phyloP scores from a whole-genome alignment of 2,113 vertebrate genomes.

The Embiotoca jacksoni region DNA sequence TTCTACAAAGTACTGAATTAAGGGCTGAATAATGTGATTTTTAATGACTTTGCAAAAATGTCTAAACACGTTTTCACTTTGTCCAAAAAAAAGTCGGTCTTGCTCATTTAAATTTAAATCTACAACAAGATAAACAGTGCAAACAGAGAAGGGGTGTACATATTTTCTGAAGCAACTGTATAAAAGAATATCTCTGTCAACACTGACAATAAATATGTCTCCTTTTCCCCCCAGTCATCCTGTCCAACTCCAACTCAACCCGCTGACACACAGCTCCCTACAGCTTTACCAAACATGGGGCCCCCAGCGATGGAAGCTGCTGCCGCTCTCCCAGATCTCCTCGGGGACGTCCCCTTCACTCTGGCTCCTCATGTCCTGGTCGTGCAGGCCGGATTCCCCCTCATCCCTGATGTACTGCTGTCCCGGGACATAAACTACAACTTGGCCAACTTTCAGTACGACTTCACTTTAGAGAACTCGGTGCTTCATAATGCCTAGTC shows the following conservation, averaged over 20 bases:
- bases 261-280: constrained; percentile 28
- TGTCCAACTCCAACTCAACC: constrained; percentile 24
- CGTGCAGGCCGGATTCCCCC: constrained; percentile 82
- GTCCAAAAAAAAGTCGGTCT: too few species aligned
- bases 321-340: constrained; percentile 86
- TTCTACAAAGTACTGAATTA: too few species aligned
- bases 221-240: constrained; percentile 47
- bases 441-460: constrained; percentile 92
- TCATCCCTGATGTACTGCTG: constrained; percentile 86
- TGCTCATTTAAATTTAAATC: too few species aligned
- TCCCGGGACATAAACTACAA: constrained; percentile 86
- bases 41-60: too few species aligned
- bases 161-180: too few species aligned
- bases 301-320: constrained; percentile 68
- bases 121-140: too few species aligned
- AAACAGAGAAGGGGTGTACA: too few species aligned
- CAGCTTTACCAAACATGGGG: constrained; percentile 58
- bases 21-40: too few species aligned
- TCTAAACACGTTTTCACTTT: too few species aligned
- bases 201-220: constrained; percentile 10
- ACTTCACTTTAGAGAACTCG: constrained; percentile 97
- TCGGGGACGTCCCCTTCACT: constrained; percentile 93
- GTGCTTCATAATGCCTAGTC: constrained; percentile 88
- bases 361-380: constrained; percentile 92
- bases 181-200: too few species aligned